A percentile compares a stretch with the other conserved stretches of the same genome.
Conservation (phyloP, 2,888 invertebrate genomes). For the Polyommatus iphigenia region DNA sequence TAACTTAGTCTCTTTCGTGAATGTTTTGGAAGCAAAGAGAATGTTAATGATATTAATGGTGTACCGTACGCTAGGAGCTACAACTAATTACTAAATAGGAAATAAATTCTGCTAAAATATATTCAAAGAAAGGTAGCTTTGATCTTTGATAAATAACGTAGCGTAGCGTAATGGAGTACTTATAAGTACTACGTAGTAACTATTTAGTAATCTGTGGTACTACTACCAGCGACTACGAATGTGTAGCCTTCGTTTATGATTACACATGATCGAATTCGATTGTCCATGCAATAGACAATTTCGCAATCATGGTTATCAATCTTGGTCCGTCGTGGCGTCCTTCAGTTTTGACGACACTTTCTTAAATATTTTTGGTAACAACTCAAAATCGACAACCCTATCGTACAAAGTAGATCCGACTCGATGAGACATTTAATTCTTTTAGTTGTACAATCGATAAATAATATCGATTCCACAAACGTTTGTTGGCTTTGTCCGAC, state of each 20-base stretch:
- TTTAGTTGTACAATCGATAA: slow-evolving; percentile 30
- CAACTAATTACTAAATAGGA: neutral
- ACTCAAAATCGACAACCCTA: neutral
- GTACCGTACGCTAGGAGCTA: neutral
- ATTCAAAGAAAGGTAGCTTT: neutral
- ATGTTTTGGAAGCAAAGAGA: neutral
- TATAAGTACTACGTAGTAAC: neutral
- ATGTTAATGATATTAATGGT: neutral
- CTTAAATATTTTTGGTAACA: neutral
- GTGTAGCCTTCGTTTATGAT: neutral
- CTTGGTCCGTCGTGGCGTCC: too few relatives aligned
- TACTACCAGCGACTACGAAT: too few relatives aligned
- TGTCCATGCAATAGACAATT: neutral
- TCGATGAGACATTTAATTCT: slow-evolving; percentile 28
- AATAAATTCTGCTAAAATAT: too few relatives aligned
- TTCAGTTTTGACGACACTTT: neutral
- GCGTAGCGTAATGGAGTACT: neutral
- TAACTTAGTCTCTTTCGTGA: neutral
- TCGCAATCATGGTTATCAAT: neutral
- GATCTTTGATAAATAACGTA: neutral
- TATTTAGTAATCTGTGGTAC: too few relatives aligned
- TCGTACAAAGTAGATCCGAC: slow-evolving; percentile 11
- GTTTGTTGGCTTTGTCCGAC: slow-evolving; percentile 44
- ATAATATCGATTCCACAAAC: slow-evolving; percentile 34
- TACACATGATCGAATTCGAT: neutral